Conservation (phyloP, 2,888 invertebrate species). For the Antitype chi region DNA sequence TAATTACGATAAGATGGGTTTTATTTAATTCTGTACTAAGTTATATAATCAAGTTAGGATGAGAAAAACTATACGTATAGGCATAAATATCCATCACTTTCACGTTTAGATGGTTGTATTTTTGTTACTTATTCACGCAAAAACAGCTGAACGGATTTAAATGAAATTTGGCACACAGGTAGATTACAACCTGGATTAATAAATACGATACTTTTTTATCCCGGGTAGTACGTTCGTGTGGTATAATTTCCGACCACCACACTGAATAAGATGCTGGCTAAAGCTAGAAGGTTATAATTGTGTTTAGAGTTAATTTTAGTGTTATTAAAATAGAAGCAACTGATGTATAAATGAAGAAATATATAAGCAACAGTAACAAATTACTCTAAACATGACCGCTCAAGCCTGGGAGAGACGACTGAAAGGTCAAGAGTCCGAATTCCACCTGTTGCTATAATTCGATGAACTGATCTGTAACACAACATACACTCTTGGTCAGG, state of each 20-base stretch:
- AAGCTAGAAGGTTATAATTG: too few species aligned
- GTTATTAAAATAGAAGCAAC: not conserved
- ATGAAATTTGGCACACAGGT: too few species aligned
- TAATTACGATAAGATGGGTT: not conserved
- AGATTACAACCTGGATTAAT: too few species aligned
- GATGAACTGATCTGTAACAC: slow-evolving; percentile 22
- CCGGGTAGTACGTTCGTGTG: too few species aligned
- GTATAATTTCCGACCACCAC: too few species aligned
- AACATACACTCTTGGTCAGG: not conserved
- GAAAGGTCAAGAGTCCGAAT: slow-evolving; percentile 35
- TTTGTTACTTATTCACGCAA: too few species aligned
- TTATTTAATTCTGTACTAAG: not conserved
- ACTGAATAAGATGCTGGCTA: too few species aligned
- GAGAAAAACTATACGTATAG: too few species aligned
- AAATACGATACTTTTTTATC: too few species aligned
- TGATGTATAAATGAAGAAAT: slow-evolving; percentile 1
- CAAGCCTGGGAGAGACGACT: slow-evolving; percentile 8
- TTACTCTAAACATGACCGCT: not conserved
- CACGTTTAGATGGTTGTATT: too few species aligned
- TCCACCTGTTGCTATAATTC: slow-evolving; percentile 53
- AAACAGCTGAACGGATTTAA: too few species aligned
- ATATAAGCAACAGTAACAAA: not conserved
- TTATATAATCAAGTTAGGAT: not conserved
- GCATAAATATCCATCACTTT: too few species aligned
- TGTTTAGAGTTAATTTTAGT: not conserved